Evolutionary conservation across 1,140 invertebrate species (phyloP).

Genomic region (Orius insidiosus): DNA sequence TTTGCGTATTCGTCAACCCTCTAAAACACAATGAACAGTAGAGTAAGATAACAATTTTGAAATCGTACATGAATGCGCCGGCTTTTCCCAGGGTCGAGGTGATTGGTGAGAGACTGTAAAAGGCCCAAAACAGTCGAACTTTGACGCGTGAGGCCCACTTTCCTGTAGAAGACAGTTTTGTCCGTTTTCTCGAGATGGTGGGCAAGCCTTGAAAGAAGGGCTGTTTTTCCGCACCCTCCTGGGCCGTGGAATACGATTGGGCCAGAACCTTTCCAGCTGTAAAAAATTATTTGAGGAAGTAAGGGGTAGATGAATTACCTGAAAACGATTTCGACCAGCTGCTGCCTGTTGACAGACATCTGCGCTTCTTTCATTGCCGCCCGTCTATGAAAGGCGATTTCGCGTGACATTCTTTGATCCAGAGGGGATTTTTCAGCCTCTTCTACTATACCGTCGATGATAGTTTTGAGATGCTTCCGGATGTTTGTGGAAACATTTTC

Average conservation of each 20-base stretch:
- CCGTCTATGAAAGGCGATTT: not conserved
- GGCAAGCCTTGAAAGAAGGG: slow-evolving; percentile 49
- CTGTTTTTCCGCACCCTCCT: slow-evolving; percentile 63
- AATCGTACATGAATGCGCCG: no score
- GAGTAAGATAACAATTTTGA: not conserved
- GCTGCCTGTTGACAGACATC: slow-evolving; percentile 6
- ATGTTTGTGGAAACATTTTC: slow-evolving; percentile 24
- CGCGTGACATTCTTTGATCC: not conserved
- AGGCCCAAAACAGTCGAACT: slow-evolving; percentile 1
- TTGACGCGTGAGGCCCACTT: slow-evolving; percentile 4
- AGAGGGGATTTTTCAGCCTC: slow-evolving; percentile 23
- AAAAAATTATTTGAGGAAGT: not conserved
- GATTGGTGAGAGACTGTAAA: not conserved
- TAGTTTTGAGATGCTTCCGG: slow-evolving; percentile 28
- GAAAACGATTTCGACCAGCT: not conserved
- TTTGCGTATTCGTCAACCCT: slow-evolving; percentile 13
- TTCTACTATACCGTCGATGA: slow-evolving; percentile 39
- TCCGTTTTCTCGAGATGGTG: slow-evolving; percentile 17
- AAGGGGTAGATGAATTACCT: not conserved
- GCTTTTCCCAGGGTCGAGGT: not conserved
- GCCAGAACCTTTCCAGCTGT: slow-evolving; percentile 5
- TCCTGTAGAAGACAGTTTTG: slow-evolving; percentile 2
- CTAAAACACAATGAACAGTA: slow-evolving; percentile 8
- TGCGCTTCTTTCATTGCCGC: slow-evolving; percentile 1
- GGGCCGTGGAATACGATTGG: slow-evolving; percentile 56